Evolutionary conservation across 2,113 vertebrate species (phyloP), one percentile per base, ranked within the genome.

Genomic region (Aphyosemion australe): DNA sequence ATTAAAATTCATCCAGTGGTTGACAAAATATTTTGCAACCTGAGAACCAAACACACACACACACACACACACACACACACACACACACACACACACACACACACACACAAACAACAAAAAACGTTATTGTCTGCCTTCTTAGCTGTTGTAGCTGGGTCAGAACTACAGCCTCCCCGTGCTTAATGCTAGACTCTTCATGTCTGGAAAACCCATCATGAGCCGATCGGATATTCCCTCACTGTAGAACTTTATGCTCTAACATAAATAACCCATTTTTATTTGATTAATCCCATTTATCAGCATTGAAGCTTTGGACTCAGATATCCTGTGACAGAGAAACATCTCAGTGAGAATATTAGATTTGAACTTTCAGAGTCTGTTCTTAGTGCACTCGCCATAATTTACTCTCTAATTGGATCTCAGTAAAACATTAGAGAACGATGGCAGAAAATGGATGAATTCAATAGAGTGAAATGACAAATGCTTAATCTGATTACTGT

Each of bases 391-490:
- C 15, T 26, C 8, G 49, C 53, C 19, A 41, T 6, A 49, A 45
- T 50, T 39, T 43, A 12, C 61, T 56, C 41, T 49, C n/a, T 48
- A 61, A 54, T 32, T 74, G 51, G 52, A 61, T 49, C n/a, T 61
- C 15, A 47, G 61, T 34, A 20, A 43, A 12, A 41, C 14, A 19
- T 31, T 49, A 21, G 20, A 55, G 46, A 16, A 20, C 34, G 39
- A 45, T 8, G 10, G 41, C 48, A 45, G n/a, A 47, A 42, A 21
- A 26, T 58, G 18, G 18, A 4, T 55, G 12, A 57, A 50, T 51
- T 74, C 47, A 18, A 56, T 68, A 46, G 2, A 37, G n/a, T 55
- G 50, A 67, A 61, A 67, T 59, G 18, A 43, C 11, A 39, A 62
- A 62, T 51, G 19, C 13, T 1, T 21, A 60, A 60, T 39, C 46